Evolutionary conservation across 2,113 vertebrate genomes (phyloP).

Genomic region (Shinisaurus crocodilurus): DNA sequence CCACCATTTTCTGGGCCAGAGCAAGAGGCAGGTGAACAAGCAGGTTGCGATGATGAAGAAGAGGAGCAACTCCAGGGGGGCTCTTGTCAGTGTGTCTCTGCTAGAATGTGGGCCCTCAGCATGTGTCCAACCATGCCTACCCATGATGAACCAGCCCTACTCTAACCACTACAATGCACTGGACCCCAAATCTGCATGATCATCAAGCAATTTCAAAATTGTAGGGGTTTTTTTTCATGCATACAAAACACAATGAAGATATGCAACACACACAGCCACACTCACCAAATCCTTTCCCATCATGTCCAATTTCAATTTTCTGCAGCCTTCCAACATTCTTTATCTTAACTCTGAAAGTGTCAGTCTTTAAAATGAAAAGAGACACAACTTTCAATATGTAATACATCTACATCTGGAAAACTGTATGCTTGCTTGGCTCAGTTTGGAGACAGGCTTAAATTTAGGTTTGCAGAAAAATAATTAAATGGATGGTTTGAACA

Average conservation of each 20-base stretch:
- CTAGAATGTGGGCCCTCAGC: too few relatives aligned
- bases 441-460: conserved; percentile 17
- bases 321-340: conserved; percentile 62
- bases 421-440: neutral
- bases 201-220: conserved; percentile 43
- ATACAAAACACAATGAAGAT: neutral
- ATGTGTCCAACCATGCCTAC: neutral
- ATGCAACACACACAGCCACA: conserved; percentile 30
- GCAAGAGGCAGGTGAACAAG: too few relatives aligned
- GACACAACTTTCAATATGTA: conserved; percentile 35
- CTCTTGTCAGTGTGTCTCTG: too few relatives aligned
- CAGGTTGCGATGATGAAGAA: too few relatives aligned
- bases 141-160: neutral
- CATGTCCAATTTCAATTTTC: conserved; percentile 69
- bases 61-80: too few relatives aligned
- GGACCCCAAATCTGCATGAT: neutral
- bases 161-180: neutral
- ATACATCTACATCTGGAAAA: conserved; percentile 22
- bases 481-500: neutral
- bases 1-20: too few relatives aligned
- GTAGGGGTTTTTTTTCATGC: conserved; percentile 35
- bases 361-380: conserved; percentile 68
- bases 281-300: conserved; percentile 72
- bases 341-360: conserved; percentile 69
- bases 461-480: neutral